phyloP scores from a whole-genome alignment of 2,797 vertebrate species.

The Chaunax sp. region DNA sequence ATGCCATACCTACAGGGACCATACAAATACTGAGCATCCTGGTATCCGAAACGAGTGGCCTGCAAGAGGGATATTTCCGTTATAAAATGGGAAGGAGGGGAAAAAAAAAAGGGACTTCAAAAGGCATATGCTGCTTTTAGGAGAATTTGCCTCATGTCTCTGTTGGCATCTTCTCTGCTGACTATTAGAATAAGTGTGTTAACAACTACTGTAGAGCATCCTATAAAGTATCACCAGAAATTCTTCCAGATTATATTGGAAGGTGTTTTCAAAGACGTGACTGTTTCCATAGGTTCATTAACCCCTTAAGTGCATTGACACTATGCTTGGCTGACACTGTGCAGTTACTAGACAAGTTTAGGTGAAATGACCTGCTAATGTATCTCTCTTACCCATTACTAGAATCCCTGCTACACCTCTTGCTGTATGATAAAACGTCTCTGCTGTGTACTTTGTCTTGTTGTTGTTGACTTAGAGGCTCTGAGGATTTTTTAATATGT shows the following conservation, averaged over 20 bases:
- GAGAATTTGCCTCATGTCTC: conserved; percentile 74
- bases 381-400: conserved; percentile 78
- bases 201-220: conserved; percentile 83
- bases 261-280: conserved; percentile 79
- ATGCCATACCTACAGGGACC: conserved; percentile 77
- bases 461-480: conserved; percentile 86
- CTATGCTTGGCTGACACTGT: conserved; percentile 85
- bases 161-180: conserved; percentile 76
- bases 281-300: conserved; percentile 85
- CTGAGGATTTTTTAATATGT: conserved; percentile 81
- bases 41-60: conserved; percentile 53
- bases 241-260: conserved; percentile 81
- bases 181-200: conserved; percentile 81
- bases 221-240: conserved; percentile 76
- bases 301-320: conserved; percentile 86
- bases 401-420: conserved; percentile 78
- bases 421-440: conserved; percentile 86
- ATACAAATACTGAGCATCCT: conserved; percentile 81
- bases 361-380: conserved; percentile 85
- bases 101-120: conserved; percentile 72
- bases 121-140: conserved; percentile 62
- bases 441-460: conserved; percentile 87
- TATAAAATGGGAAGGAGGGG: conserved; percentile 62
- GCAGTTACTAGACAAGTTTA: conserved; percentile 85
- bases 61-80: conserved; percentile 58